phyloP scores from a whole-genome alignment of 2,888 invertebrate genomes.

The Drosophila seclusa region DNA sequence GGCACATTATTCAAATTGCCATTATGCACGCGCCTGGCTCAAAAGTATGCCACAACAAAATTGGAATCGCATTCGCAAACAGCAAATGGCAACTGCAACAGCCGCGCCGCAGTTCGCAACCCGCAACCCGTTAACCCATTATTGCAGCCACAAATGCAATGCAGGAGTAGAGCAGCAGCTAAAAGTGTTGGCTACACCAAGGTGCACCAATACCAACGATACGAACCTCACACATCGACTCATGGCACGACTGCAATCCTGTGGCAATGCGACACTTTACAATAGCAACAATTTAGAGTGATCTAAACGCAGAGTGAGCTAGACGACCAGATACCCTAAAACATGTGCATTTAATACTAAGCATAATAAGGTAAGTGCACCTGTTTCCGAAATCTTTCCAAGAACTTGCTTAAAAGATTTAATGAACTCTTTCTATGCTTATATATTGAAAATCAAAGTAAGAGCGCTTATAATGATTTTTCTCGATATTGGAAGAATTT shows the following conservation, averaged over 20 bases:
- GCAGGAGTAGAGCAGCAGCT: constrained; percentile 43
- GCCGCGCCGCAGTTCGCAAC: constrained; percentile 25
- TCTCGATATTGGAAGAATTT: too few relatives aligned
- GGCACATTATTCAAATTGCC: constrained; percentile 80
- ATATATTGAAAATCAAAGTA: background rate
- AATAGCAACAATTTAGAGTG: constrained; percentile 13
- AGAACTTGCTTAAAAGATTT: background rate
- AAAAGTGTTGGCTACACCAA: constrained; percentile 7
- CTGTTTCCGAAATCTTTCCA: background rate
- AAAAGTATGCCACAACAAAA: constrained; percentile 63
- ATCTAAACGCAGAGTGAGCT: background rate
- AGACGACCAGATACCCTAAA: constrained; percentile 5
- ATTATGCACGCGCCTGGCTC: constrained; percentile 69
- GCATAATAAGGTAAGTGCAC: background rate
- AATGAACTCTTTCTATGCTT: background rate
- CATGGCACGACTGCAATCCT: constrained; percentile 17
- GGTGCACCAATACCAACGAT: constrained; percentile 14
- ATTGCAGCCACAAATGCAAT: constrained; percentile 71
- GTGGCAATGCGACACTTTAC: constrained; percentile 65
- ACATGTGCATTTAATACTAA: background rate
- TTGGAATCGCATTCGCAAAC: constrained; percentile 44
- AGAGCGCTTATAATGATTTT: background rate
- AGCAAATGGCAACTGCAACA: constrained; percentile 38
- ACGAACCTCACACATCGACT: constrained; percentile 29
- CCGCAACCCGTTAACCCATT: constrained; percentile 36